Evolutionary conservation across 2,797 vertebrate genomes (phyloP), one percentile per base, ranked within the genome.

Genomic region (Melanotaenia nigrans): DNA sequence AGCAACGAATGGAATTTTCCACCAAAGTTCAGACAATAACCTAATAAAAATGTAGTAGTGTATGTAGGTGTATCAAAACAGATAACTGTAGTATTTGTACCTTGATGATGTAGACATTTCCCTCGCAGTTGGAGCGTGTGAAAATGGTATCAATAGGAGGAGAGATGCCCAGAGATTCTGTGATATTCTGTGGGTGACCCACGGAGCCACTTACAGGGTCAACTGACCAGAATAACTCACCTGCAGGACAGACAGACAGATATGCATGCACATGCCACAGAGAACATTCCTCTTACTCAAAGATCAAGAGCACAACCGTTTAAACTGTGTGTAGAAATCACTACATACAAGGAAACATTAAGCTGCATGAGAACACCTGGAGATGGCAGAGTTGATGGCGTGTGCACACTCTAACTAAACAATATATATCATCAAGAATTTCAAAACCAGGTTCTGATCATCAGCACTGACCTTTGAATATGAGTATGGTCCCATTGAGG

Each of bases 71-170:
- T 56, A 47, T 22, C 18, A 36, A 20, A 10, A 59, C 1, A 0
- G 18, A 28, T 33, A 16, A 3, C 3, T 5, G 16, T 3, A 0
- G 13, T 57, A 36, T 55, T n/a, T n/a, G 7, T 79, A 90, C 97
- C 95, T 97, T 98, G 84, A 98, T 93, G 82, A 98, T 95, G 91
- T 96, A 97, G 61, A 93, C 96, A 76, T 96, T 95, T 36, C 94
- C 94, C 24, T 94, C 94, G 80, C 97, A 98, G 92, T 96, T 96
- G 75, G 95, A 95, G 77, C 96, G 93, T 13, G 97, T 97, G 90
- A 98, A 97, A 64, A 95, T 95, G 0, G 96, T 89, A 12, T 97
- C 95, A 0, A 98, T 96, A 35, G 96, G 96, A 0, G 96, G 95
- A 0, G 96, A 89, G 75, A 98, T 86, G 9, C 96, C 96, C 90